phyloP scores from a whole-genome alignment of 2,888 invertebrate species.

The Pachydiplax longipennis region DNA sequence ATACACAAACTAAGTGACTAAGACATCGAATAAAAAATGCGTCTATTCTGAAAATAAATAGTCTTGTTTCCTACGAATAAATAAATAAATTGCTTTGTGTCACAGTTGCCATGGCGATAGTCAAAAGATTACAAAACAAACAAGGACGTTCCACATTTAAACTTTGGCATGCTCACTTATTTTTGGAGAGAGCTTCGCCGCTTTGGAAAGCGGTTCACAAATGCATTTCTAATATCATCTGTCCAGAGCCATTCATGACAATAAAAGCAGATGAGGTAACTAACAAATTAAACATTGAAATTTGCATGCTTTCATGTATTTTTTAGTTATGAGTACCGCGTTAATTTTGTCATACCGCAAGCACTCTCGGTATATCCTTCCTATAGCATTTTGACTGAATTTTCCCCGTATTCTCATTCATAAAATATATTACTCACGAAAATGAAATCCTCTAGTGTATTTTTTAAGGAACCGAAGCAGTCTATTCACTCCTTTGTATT shows the following conservation, averaged over 20 bases:
- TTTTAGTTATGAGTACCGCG: too few relatives aligned
- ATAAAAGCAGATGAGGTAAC: too few relatives aligned
- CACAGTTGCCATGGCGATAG: not conserved
- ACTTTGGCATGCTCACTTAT: not conserved
- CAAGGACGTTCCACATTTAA: constrained; percentile 2
- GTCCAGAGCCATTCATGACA: not conserved
- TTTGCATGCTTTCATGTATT: too few relatives aligned
- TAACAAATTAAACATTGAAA: too few relatives aligned
- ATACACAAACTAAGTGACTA: constrained; percentile 21
- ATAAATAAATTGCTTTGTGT: constrained; percentile 28
- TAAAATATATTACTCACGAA: too few relatives aligned
- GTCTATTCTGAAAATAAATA: constrained; percentile 40
- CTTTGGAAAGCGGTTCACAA: not conserved
- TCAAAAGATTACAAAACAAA: constrained; percentile 2
- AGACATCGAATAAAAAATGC: constrained; percentile 23
- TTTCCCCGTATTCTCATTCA: too few relatives aligned
- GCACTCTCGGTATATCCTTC: too few relatives aligned
- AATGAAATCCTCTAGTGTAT: too few relatives aligned
- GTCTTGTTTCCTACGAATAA: constrained; percentile 24
- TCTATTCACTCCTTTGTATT: too few relatives aligned
- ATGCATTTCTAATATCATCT: not conserved
- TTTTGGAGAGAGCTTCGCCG: constrained; percentile 10
- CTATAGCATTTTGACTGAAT: too few relatives aligned
- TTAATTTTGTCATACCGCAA: too few relatives aligned
- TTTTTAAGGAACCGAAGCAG: too few relatives aligned